A percentile compares a stretch with the other conserved stretches of the same genome.
These are phyloP conservation scores for Mustela lutreola DNA, from an alignment of 2,113 vertebrate species.

Conservation along the genomic window DNA sequence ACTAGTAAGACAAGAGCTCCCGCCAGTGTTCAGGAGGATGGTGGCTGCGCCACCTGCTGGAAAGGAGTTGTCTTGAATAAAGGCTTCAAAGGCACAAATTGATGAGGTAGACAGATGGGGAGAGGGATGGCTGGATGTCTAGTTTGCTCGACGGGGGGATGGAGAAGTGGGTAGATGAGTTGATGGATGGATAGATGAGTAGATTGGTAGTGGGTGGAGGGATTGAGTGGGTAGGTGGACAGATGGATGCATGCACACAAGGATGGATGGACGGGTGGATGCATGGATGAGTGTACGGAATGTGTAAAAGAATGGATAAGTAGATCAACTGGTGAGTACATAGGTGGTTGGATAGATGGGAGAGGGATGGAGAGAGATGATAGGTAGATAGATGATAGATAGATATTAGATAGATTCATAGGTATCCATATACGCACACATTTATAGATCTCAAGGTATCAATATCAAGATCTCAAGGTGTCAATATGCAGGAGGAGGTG, in stretches of 20 bases:
- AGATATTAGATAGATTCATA: background rate
- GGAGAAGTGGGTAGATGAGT: background rate
- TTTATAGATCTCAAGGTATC: background rate
- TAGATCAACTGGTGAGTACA: too few relatives aligned
- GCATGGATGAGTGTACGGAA: rapidly evolving
- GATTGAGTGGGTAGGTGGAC: too few relatives aligned
- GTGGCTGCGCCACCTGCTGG: background rate
- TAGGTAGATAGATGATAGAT: too few relatives aligned
- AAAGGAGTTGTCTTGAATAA: too few relatives aligned
- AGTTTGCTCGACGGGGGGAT: background rate
- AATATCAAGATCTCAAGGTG: too few relatives aligned
- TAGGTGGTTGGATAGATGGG: rapidly evolving
- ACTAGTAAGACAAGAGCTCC: rapidly evolving
- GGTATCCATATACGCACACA: background rate
- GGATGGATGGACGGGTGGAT: too few relatives aligned
- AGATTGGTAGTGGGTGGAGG: background rate
- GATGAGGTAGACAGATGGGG: background rate
- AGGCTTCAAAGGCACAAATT: rapidly evolving
- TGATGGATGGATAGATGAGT: rapidly evolving
- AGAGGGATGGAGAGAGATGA: background rate
- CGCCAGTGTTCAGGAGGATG: background rate
- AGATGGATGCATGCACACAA: background rate
- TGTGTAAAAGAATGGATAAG: too few relatives aligned
- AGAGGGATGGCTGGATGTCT: background rate
- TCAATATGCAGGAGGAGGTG: too few relatives aligned